Conservation (phyloP, 2,797 vertebrate species). For the Rallus crepitans region DNA sequence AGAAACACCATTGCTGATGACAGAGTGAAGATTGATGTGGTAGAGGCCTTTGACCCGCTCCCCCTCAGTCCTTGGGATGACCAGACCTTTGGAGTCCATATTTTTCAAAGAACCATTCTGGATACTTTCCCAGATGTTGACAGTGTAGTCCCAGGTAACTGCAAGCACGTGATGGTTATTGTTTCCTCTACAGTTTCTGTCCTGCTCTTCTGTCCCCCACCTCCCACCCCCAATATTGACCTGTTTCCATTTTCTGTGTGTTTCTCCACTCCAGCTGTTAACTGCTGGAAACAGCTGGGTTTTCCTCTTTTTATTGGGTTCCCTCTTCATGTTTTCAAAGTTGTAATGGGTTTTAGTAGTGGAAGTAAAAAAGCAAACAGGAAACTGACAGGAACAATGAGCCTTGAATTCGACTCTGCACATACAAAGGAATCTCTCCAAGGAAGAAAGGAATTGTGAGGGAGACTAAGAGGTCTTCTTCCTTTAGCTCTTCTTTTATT, state of each 20-base stretch:
- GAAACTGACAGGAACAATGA: slow-evolving; percentile 76
- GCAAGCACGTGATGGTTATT: slow-evolving; percentile 24
- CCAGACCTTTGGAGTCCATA: slow-evolving; percentile 86
- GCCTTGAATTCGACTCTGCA: slow-evolving; percentile 36
- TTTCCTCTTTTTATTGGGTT: slow-evolving; percentile 56
- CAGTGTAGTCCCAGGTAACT: slow-evolving; percentile 88
- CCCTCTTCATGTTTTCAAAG: slow-evolving; percentile 40
- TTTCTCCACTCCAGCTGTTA: slow-evolving; percentile 70
- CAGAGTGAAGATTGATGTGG: slow-evolving; percentile 86
- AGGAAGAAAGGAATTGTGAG: slow-evolving; percentile 15
- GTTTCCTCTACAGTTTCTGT: slow-evolving; percentile 57
- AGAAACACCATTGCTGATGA: slow-evolving; percentile 84
- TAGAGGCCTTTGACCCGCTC: slow-evolving; percentile 87
- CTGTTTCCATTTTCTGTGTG: slow-evolving; percentile 52
- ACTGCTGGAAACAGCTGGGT: slow-evolving; percentile 76
- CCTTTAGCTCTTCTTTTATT: slow-evolving; percentile 43
- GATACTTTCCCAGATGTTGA: slow-evolving; percentile 87
- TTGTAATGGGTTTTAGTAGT: slow-evolving; percentile 46
- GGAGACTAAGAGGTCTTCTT: slow-evolving; percentile 33
- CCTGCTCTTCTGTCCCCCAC: background rate
- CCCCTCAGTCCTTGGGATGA: slow-evolving; percentile 88
- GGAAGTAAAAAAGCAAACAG: slow-evolving; percentile 77
- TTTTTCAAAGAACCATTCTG: slow-evolving; percentile 88
- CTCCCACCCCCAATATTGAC: background rate
- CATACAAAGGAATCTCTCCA: slow-evolving; percentile 44